These are phyloP conservation scores for Ceratitis capitata DNA, from an alignment of 1,140 invertebrate genomes.

Conservation along the genomic window DNA sequence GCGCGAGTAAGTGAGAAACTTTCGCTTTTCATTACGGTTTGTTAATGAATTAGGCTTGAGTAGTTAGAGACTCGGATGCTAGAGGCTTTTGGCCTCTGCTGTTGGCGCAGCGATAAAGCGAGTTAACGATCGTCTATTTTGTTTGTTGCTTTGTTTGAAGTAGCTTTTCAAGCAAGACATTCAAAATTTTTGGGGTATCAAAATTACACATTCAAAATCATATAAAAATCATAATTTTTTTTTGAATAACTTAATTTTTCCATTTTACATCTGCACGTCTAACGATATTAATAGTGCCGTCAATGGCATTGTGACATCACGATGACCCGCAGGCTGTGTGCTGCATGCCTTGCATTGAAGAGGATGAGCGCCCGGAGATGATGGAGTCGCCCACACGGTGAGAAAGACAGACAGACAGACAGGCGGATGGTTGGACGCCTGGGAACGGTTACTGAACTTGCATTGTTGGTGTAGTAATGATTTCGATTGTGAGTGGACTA, in stretches of 20 bases:
- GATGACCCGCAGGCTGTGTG: not conserved
- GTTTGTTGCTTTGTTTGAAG: not conserved
- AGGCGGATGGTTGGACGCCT: not conserved
- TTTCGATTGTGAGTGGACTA: not conserved
- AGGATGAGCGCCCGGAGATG: not conserved
- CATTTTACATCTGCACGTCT: not conserved
- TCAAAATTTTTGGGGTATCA: not conserved
- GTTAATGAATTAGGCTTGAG: constrained; percentile 9
- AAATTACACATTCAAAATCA: not conserved
- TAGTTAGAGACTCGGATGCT: not conserved
- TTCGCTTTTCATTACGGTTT: constrained; percentile 14
- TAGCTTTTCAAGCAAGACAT: not conserved
- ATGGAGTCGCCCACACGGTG: not conserved
- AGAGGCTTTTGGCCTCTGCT: constrained; percentile 1
- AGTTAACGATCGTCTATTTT: too few species aligned
- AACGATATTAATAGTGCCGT: not conserved
- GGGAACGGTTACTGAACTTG: not conserved
- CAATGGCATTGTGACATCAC: not conserved
- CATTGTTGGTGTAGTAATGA: not conserved
- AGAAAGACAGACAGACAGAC: not conserved
- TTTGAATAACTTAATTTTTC: not conserved
- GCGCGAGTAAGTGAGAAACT: not conserved
- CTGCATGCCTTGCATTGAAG: not conserved
- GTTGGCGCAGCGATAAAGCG: not conserved
- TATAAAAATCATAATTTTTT: not conserved